Evolutionary conservation across 2,113 vertebrate species (phyloP).

Genomic region (Piaya cayana): DNA sequence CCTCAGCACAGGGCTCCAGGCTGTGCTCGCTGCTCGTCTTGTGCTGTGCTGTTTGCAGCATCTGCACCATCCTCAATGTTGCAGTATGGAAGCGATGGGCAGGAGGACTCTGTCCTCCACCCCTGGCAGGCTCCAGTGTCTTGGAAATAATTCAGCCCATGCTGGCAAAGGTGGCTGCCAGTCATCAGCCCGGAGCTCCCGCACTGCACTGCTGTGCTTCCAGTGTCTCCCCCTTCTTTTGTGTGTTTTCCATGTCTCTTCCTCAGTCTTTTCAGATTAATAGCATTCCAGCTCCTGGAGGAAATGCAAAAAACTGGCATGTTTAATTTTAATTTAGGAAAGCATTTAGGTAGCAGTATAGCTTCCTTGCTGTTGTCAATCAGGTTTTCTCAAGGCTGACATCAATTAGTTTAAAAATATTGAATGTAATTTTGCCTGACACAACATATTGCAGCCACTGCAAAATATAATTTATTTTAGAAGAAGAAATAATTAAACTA

Average conservation of each 20-base stretch:
- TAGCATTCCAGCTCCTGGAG: conserved; percentile 61
- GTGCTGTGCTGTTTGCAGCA: neutral
- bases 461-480: conserved; percentile 88
- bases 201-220: neutral
- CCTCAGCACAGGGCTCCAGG: neutral
- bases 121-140: neutral
- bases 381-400: conserved; percentile 83
- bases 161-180: conserved; percentile 17
- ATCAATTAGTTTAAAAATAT: conserved; percentile 89
- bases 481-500: conserved; percentile 89
- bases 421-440: conserved; percentile 87
- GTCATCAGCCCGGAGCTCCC: neutral
- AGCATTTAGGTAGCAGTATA: conserved; percentile 75
- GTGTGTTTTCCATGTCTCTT: conserved; percentile 23
- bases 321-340: conserved; percentile 81
- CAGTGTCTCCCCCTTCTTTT: neutral
- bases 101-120: neutral
- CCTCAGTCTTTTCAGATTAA: conserved; percentile 61
- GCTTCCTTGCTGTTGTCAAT: conserved; percentile 79
- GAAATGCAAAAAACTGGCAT: conserved; percentile 71
- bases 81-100: accelerated
- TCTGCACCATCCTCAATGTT: too few species aligned
- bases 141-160: neutral
- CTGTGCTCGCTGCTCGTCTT: accelerated
- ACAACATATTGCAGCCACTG: conserved; percentile 87